phyloP scores from a whole-genome alignment of 2,888 invertebrate species.

The Theristus sp. region DNA sequence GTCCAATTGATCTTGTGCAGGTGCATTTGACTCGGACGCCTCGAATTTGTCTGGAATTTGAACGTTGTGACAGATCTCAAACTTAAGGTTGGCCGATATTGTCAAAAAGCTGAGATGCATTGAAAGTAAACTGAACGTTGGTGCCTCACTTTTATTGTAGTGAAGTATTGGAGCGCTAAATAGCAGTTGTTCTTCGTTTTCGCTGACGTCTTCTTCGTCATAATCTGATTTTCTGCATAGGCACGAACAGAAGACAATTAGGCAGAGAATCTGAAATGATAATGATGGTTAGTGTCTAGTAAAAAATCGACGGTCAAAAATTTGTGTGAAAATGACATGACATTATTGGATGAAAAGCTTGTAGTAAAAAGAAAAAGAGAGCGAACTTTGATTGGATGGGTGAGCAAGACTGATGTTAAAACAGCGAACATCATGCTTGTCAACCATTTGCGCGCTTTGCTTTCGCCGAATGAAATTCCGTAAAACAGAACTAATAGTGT shows the following conservation, averaged over 20 bases:
- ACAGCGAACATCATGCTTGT: slow-evolving; percentile 35
- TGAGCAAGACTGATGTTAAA: slow-evolving; percentile 34
- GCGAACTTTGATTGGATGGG: slow-evolving; percentile 36
- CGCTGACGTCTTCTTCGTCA: slow-evolving; percentile 26
- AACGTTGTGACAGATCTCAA: slow-evolving; percentile 7
- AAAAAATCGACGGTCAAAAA: not conserved
- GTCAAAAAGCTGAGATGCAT: no score
- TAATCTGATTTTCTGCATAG: slow-evolving; percentile 14
- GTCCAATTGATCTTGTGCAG: slow-evolving; percentile 15
- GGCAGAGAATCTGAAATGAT: slow-evolving; percentile 26
- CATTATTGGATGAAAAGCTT: not conserved
- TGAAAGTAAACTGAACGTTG: no score
- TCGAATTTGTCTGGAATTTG: not conserved
- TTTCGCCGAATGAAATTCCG: slow-evolving; percentile 36
- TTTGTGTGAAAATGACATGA: not conserved
- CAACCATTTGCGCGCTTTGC: slow-evolving; percentile 35
- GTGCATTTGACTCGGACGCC: not conserved
- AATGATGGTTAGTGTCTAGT: no score
- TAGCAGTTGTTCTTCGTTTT: slow-evolving; percentile 26
- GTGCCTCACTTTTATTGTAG: no score
- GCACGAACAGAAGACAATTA: slow-evolving; percentile 26
- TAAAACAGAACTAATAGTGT: slow-evolving; percentile 34
- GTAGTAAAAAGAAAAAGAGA: not conserved
- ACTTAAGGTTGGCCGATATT: no score
- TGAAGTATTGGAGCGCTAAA: no score